Conservation (phyloP, 2,888 invertebrate species). For the Glyphotaelius pellucidus region DNA sequence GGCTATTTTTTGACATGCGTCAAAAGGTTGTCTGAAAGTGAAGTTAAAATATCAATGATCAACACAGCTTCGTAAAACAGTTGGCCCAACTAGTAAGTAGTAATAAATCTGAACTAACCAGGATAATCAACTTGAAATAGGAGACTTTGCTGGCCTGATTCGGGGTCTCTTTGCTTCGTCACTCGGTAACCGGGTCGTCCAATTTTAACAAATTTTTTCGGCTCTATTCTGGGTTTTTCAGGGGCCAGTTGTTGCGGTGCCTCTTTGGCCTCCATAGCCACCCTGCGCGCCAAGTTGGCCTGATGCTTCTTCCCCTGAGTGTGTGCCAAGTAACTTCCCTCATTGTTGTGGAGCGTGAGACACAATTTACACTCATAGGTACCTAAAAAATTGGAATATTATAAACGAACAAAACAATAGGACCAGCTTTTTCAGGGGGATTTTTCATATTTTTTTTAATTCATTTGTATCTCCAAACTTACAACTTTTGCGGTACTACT, state of each 20-base stretch:
- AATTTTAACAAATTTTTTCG: slow-evolving; percentile 99
- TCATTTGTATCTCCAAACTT: no score
- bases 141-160: slow-evolving; percentile 96
- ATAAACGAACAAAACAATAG: no score
- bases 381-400: slow-evolving; percentile 72
- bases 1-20: no score
- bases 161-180: slow-evolving; percentile 98
- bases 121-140: slow-evolving; percentile 98
- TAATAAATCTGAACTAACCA: slow-evolving; percentile 71
- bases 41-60: no score
- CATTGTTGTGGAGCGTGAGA: slow-evolving; percentile 98
- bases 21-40: no score
- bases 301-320: slow-evolving; percentile 99
- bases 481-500: background rate
- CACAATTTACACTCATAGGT: slow-evolving; percentile 99
- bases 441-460: no score
- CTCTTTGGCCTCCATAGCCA: slow-evolving; percentile 99
- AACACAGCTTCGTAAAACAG: no score
- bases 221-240: slow-evolving; percentile 97
- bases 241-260: slow-evolving; percentile 95
- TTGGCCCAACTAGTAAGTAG: no score
- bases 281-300: slow-evolving; percentile 96
- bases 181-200: slow-evolving; percentile 99
- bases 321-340: slow-evolving; percentile 98
- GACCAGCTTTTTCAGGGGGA: no score